These are phyloP conservation scores for Nipponacmea schrenckii DNA, from an alignment of 2,888 invertebrate genomes.

Conservation along the genomic window DNA sequence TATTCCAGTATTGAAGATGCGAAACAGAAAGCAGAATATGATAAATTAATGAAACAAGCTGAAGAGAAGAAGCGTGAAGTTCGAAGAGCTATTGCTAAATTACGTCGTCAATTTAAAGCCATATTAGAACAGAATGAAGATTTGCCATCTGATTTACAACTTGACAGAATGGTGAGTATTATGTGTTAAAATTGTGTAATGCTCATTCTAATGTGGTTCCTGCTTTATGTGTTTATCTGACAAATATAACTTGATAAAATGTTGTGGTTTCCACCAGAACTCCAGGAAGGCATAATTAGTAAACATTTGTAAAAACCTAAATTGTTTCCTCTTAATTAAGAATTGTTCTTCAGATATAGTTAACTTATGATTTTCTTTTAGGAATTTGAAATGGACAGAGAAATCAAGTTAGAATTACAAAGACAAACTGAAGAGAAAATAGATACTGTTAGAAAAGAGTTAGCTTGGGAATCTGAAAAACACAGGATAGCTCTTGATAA, in stretches of 20 bases:
- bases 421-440: conserved; percentile 61
- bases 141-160: conserved; percentile 57
- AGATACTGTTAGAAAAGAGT: conserved; percentile 58
- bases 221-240: not conserved
- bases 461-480: conserved; percentile 68
- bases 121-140: conserved; percentile 62
- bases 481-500: conserved; percentile 63
- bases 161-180: conserved; percentile 54
- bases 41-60: conserved; percentile 65
- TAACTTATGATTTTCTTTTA: conserved; percentile 28
- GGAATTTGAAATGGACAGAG: conserved; percentile 68
- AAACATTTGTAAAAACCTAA: too few species aligned
- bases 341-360: too few species aligned
- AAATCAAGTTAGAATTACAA: conserved; percentile 63
- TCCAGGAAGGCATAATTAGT: too few species aligned
- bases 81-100: conserved; percentile 56
- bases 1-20: conserved; percentile 67
- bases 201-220: not conserved
- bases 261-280: too few species aligned
- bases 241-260: too few species aligned
- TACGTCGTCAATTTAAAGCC: conserved; percentile 63
- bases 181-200: not conserved
- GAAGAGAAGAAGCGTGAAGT: conserved; percentile 66
- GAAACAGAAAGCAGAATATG: conserved; percentile 68
- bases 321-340: too few species aligned